phyloP scores from a whole-genome alignment of 1,140 invertebrate genomes.

The Heliconius hermathena region DNA sequence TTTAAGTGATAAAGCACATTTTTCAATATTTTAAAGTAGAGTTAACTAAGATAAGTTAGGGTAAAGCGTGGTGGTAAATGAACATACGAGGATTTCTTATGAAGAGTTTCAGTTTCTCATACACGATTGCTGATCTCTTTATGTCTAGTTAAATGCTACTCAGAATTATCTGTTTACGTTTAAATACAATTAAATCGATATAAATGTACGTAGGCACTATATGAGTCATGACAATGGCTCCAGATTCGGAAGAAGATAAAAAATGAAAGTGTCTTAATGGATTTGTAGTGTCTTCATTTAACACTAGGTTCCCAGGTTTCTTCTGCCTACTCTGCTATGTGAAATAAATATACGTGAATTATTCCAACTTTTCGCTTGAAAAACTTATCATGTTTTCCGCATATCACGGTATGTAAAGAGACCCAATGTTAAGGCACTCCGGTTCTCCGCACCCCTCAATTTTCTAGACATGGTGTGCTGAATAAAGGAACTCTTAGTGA shows the following conservation, averaged over 20 bases:
- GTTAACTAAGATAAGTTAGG: neutral
- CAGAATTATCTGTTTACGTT: too few species aligned
- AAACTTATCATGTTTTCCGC: accelerated
- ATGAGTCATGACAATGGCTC: too few species aligned
- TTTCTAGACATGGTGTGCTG: too few species aligned
- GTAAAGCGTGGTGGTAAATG: neutral
- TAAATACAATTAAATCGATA: too few species aligned
- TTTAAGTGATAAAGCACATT: neutral
- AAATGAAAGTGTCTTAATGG: too few species aligned
- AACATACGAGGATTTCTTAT: neutral
- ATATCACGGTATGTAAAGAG: neutral
- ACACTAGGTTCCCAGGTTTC: neutral
- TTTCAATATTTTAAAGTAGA: neutral
- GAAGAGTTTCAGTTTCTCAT: neutral
- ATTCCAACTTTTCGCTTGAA: too few species aligned
- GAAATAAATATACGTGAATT: neutral
- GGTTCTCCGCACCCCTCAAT: too few species aligned
- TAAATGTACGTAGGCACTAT: too few species aligned
- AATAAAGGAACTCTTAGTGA: too few species aligned
- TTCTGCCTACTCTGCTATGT: neutral
- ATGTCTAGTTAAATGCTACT: too few species aligned
- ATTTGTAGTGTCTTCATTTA: neutral
- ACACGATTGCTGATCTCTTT: neutral
- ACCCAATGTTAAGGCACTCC: too few species aligned
- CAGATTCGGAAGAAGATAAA: too few species aligned